Conservation (phyloP, 2,888 invertebrate genomes). For the Conistra vaccinii region DNA sequence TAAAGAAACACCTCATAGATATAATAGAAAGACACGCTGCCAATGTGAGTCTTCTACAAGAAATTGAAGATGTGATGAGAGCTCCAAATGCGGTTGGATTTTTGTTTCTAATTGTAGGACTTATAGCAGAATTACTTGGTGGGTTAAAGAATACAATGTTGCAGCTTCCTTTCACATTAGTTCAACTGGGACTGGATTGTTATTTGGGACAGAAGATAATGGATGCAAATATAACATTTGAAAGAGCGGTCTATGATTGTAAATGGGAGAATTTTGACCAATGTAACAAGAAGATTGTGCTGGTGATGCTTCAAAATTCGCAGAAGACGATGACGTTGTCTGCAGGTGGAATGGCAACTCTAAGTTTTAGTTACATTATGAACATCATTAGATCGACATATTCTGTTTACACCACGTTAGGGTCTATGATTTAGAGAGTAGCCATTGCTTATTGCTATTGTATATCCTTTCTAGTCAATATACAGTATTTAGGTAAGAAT, state of each 20-base stretch:
- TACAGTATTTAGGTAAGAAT: neutral
- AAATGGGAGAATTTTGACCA: slow-evolving; percentile 75
- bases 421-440: slow-evolving; percentile 55
- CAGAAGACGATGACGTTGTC: slow-evolving; percentile 73
- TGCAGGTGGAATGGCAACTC: slow-evolving; percentile 71
- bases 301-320: slow-evolving; percentile 71
- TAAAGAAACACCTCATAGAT: slow-evolving; percentile 68
- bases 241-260: slow-evolving; percentile 71
- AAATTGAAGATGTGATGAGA: slow-evolving; percentile 73
- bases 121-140: slow-evolving; percentile 79
- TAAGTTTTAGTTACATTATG: slow-evolving; percentile 72
- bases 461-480: slow-evolving; percentile 6
- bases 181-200: slow-evolving; percentile 75
- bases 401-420: slow-evolving; percentile 74
- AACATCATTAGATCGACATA: slow-evolving; percentile 69
- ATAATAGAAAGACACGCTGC: slow-evolving; percentile 72
- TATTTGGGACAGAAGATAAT: slow-evolving; percentile 73
- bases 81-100: slow-evolving; percentile 77
- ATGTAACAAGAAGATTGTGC: slow-evolving; percentile 70
- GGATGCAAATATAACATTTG: slow-evolving; percentile 70
- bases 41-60: slow-evolving; percentile 68
- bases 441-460: slow-evolving; percentile 3
- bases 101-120: slow-evolving; percentile 69
- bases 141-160: slow-evolving; percentile 79
- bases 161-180: slow-evolving; percentile 75